Percentiles rank a stretch among this genome's conserved stretches.
phyloP scores from a whole-genome alignment of 2,797 vertebrate genomes.

The Smutsia temminckii region DNA sequence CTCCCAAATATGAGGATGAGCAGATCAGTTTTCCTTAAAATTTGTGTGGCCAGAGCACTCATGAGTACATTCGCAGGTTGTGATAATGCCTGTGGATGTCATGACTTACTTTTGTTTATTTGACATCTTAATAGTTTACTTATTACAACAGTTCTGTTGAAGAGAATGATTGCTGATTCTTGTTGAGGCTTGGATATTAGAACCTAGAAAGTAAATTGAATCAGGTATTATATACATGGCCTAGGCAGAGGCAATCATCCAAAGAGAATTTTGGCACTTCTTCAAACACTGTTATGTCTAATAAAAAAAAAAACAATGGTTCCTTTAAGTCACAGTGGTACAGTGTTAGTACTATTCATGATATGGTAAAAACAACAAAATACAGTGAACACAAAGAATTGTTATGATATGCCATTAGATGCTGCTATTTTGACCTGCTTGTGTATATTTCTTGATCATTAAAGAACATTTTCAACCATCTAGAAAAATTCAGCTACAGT shows the following conservation, averaged over 20 bases:
- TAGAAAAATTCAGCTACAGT: not conserved
- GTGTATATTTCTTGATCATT: not conserved
- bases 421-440: not conserved
- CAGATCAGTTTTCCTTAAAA: not conserved
- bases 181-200: not conserved
- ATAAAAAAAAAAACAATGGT: not conserved
- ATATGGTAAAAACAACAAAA: not conserved
- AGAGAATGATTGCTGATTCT: not conserved
- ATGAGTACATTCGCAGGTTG: not conserved
- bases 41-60: not conserved
- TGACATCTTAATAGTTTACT: not conserved
- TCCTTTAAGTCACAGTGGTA: not conserved
- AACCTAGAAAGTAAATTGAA: not conserved
- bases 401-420: not conserved
- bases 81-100: not conserved
- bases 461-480: not conserved
- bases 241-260: not conserved
- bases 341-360: not conserved
- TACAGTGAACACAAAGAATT: not conserved
- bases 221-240: not conserved
- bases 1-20: accelerated
- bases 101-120: not conserved
- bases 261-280: not conserved
- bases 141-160: not conserved
- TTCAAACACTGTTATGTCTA: not conserved